Base-by-base conservation (phyloP, 2,113 vertebrate species). In the Phasianus colchicus region DNA sequence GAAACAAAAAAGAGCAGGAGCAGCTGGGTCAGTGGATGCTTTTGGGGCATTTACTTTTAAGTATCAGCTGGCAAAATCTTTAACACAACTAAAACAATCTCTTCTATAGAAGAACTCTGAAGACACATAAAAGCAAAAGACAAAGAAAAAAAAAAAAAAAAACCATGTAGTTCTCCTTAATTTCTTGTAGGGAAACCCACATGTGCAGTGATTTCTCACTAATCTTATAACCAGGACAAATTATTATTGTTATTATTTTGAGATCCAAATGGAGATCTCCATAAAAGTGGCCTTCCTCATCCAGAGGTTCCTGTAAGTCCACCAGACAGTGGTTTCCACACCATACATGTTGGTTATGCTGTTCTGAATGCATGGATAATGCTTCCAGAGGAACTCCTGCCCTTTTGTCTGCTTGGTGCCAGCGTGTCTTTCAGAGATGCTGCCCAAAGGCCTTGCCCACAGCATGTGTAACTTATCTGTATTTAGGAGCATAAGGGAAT, bases 291-390 rank as follows among this genome's bases (percentile, higher is more conserved):
- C 74, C 40, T 80, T 70, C 30, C 38, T 34, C 58, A 84, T 66
- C 30, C 63, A 30, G 69, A 75, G 30, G 38, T 54, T 80, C 84
- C 86, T 88, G 42, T 69, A 88, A 60, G 32, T 58, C n/a, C 71
- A 17, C 17, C 88, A 63, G 52, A 48, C 58, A 61, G 54, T 72
- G 0, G 43, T 77, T 92, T 80, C 36, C 30, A 67, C 21, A 22
- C 36, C 13, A 36, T 58, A 27, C 15, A 34, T 1, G 1, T 57
- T 21, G 63, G 29, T 54, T 72, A 48, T 48, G 71, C 29, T 58
- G 11, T 34, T 63, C 32, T 20, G 64, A 82, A 34, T 55, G 22
- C 52, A 25, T 3, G 38, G 19, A 32, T 18, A 57, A 9, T 29
- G 32, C 9, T 74, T 34, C 50, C 34, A 14, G 30, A 78, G 12